These are phyloP conservation scores for Geodia barretti DNA, from an alignment of 37 sponge, comb jelly and placozoan genomes.

Conservation along the genomic window DNA sequence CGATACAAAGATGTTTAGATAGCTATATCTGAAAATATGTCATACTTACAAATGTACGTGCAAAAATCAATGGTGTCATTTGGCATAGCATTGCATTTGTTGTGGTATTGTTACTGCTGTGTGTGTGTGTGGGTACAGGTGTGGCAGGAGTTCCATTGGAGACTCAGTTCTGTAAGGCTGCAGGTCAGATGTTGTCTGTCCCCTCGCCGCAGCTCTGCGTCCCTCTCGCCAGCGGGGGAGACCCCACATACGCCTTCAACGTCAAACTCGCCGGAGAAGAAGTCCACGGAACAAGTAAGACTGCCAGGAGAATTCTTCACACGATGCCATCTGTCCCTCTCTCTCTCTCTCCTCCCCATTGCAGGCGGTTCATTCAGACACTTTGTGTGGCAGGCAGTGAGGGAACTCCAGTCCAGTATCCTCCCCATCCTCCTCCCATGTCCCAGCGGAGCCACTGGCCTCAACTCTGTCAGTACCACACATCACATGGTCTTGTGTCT, in stretches of 20 bases:
- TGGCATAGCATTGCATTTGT: too few relatives aligned
- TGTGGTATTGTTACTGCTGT: too few relatives aligned
- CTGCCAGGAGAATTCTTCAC: not conserved
- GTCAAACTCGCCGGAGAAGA: constrained; percentile 94
- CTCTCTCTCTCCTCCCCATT: not conserved
- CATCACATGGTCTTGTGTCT: too few relatives aligned
- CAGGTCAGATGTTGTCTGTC: constrained; percentile 77
- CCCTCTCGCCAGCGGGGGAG: constrained; percentile 90
- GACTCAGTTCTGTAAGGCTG: constrained; percentile 89
- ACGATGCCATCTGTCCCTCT: not conserved
- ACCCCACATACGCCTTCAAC: constrained; percentile 97
- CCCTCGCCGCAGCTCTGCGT: constrained; percentile 91
- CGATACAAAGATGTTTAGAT: too few relatives aligned
- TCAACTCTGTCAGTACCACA: constrained; percentile 67
- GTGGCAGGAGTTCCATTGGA: constrained; percentile 26
- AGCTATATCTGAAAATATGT: too few relatives aligned
- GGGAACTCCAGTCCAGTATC: constrained; percentile 82
- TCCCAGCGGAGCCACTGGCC: constrained; percentile 86
- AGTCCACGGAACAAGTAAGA: constrained; percentile 89
- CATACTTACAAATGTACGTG: too few relatives aligned
- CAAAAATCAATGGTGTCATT: too few relatives aligned
- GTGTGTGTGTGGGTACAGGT: too few relatives aligned
- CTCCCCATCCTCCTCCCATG: constrained; percentile 89
- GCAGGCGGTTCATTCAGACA: constrained; percentile 95
- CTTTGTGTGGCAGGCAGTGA: constrained; percentile 92